phyloP scores from a whole-genome alignment of 2,113 vertebrate genomes.

The Pogona vitticeps region DNA sequence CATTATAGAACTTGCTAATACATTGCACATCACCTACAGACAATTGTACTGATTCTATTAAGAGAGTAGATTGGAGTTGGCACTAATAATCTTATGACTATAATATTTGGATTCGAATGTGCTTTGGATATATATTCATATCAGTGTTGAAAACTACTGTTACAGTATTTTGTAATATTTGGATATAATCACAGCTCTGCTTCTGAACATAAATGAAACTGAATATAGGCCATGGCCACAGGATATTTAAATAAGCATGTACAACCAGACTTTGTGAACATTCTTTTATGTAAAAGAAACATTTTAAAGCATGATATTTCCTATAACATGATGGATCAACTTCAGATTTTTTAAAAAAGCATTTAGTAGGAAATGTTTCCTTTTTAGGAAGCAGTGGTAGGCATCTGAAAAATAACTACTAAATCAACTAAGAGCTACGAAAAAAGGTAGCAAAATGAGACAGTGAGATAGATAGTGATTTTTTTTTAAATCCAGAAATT shows the following conservation, averaged over 20 bases:
- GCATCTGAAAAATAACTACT: too few species aligned
- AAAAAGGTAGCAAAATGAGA: too few species aligned
- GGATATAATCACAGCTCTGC: not conserved
- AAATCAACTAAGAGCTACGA: too few species aligned
- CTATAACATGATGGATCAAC: too few species aligned
- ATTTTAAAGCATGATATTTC: not conserved
- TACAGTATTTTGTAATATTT: not conserved
- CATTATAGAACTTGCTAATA: constrained; percentile 35
- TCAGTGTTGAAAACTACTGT: not conserved
- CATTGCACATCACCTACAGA: constrained; percentile 17
- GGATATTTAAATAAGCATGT: not conserved
- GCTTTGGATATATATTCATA: not conserved
- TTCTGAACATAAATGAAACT: not conserved
- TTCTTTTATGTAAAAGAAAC: not conserved
- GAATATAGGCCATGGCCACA: not conserved
- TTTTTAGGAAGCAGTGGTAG: too few species aligned
- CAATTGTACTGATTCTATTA: constrained; percentile 25
- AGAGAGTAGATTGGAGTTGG: constrained; percentile 11
- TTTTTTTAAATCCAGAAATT: too few species aligned
- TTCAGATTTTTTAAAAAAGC: too few species aligned
- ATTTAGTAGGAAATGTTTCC: too few species aligned
- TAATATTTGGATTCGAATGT: not conserved
- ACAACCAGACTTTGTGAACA: not conserved
- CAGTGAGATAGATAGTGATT: too few species aligned
- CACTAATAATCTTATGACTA: constrained; percentile 4